phyloP scores from a whole-genome alignment of 2,888 invertebrate species.

The Rhingia rostrata region DNA sequence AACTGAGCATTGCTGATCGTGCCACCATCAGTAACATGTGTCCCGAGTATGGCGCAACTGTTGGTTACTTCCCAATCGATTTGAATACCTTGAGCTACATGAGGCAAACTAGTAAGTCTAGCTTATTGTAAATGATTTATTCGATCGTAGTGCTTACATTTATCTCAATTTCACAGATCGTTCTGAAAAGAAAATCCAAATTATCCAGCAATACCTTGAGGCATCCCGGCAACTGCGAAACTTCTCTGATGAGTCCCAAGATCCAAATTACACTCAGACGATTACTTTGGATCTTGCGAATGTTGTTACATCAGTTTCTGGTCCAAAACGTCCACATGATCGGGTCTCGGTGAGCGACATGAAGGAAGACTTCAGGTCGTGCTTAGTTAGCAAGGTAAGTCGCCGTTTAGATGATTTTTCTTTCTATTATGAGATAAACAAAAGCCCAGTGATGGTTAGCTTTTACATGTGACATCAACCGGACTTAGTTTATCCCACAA shows the following conservation, averaged over 20 bases:
- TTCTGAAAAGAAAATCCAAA: constrained; percentile 88
- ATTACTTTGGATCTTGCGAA: constrained; percentile 90
- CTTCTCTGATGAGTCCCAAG: constrained; percentile 89
- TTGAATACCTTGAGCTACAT: constrained; percentile 91
- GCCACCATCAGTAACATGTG: constrained; percentile 99
- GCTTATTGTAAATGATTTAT: background rate
- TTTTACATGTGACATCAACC: constrained; percentile 78
- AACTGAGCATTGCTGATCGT: constrained; percentile 96
- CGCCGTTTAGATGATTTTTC: constrained; percentile 20
- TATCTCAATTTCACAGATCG: constrained; percentile 86
- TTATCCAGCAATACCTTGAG: constrained; percentile 92
- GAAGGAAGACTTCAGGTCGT: constrained; percentile 93
- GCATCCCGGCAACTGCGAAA: constrained; percentile 93
- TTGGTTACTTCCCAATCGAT: constrained; percentile 97
- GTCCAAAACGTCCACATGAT: constrained; percentile 98
- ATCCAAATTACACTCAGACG: constrained; percentile 90
- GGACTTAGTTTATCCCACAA: constrained; percentile 83
- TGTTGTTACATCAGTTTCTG: constrained; percentile 97
- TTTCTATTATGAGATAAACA: constrained; percentile 82
- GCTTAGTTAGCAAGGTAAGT: constrained; percentile 94
- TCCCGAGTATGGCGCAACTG: constrained; percentile 98
- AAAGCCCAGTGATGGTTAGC: constrained; percentile 83
- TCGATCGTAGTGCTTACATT: background rate
- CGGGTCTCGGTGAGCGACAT: constrained; percentile 94
- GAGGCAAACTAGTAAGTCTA: constrained; percentile 89